Evolutionary conservation across 2,113 vertebrate genomes (phyloP), one percentile per base, ranked within the genome.

Genomic region (Anthoscopus minutus): DNA sequence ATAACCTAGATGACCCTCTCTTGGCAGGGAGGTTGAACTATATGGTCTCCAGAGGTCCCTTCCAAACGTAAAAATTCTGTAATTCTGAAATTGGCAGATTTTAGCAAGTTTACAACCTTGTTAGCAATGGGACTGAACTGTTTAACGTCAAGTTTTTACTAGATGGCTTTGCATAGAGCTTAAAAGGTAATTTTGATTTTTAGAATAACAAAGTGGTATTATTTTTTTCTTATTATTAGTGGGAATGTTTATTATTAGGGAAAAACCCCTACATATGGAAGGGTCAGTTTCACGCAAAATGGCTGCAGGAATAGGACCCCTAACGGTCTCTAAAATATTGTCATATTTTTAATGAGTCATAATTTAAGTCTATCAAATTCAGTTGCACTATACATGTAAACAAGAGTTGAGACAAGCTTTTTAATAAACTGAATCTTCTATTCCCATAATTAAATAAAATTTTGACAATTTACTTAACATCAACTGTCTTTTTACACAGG

Each of bases 11-110:
- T 58, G 15, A 66, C 28, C 12, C 20, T 73, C 6, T 16, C 11
- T 67, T 47, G n/a, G 9, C 20, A 18, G 13, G 3, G 24, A 1
- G 2, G 2, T 54, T 35, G 30, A 45, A 47, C 5, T 35, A 1
- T 4, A 11, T 12, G 11, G 10, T 74, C 24, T 40, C 7, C 38
- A 47, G 53, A 45, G 11, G 27, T 25, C 24, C 6, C 17, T 67
- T 81, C 11, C n/a, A 67, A 31, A 21, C 3, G 16, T 22, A 22
- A 2, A 2, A n/a, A 31, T 40, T 53, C 23, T 47, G 9, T 38
- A 58, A 30, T 60, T 53, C 24, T 1, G 0, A 6, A 38, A 47
- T 35, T 45, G 19, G 14, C 13, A 78, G 7, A 62, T 86, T 85
- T 87, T 71, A 45, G 13, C 7, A 33, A 81, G 62, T 33, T 11